Base-by-base conservation (phyloP, 2,888 invertebrate genomes). In the Congeria kusceri region DNA sequence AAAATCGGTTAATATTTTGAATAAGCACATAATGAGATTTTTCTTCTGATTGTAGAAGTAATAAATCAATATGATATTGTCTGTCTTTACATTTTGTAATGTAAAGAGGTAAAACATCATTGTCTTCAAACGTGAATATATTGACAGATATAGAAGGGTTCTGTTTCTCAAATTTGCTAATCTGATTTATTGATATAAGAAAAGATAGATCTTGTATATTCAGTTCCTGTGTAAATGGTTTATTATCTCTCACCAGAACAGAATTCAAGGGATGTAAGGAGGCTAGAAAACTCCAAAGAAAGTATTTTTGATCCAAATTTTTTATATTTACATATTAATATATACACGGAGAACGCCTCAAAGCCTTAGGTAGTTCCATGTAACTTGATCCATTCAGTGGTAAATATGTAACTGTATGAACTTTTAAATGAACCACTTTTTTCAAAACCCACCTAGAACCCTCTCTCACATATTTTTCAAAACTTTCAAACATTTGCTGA, bases 381-480 rank as follows among this genome's bases (percentile, higher is more conserved):
- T 23, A 63, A 25, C 63, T 63, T 11, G 46, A 46, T 9, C 46
- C 63, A 23, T 23, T 44, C 23, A 63, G 23, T 23, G 63, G 63
- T 23, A 25, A 46, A 63, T 46, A 63, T 1, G 20, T 63, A 5
- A 74, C 67, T 18, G 72, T 78, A 61, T 69, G 61, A 28, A 82
- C 29, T 65, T 65, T 46, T 27, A 82, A 49, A n/a, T 75, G 20
- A 1, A 78, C 15, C 4, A 75, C 65, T 44, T 47, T 66, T 25
- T 66, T 61, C 23, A 82, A 32, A 11, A 64, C 32, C 75, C 77
- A 78, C 15, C 64, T 63, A 28, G 77, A 78, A 7, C 77, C 53
- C 18, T 78, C 64, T 44, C 67, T 58, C 13, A 77, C 67, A 49
- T 63, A 82, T 65, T 74, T 71, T 65, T 82, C 75, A 28, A 82